Conservation (phyloP, 2,113 vertebrate species). For the Thermophis baileyi region DNA sequence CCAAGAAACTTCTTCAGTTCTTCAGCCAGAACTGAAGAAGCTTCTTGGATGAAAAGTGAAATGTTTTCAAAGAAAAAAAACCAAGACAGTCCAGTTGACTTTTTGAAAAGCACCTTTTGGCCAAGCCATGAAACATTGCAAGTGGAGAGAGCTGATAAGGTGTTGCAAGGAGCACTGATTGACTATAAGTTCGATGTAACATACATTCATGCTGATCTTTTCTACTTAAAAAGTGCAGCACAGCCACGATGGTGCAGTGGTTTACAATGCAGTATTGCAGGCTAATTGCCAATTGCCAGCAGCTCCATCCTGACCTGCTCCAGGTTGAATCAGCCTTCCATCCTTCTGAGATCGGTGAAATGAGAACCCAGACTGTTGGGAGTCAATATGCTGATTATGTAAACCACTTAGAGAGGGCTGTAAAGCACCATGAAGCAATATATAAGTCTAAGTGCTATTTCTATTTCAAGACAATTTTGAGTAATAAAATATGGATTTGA, state of each 20-base stretch:
- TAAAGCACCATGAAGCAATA: not conserved
- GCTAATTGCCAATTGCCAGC: not conserved
- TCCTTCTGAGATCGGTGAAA: not conserved
- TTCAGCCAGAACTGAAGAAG: too few species aligned
- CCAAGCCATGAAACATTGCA: not conserved
- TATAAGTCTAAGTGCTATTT: not conserved
- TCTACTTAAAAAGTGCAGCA: not conserved
- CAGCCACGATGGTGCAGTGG: not conserved
- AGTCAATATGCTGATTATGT: not conserved
- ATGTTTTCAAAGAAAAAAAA: too few species aligned
- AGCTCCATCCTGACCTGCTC: not conserved
- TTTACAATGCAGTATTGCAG: not conserved
- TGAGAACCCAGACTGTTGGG: not conserved
- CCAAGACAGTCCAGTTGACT: too few species aligned
- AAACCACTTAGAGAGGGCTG: not conserved
- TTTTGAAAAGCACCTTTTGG: not conserved
- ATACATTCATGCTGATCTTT: not conserved
- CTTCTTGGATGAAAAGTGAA: too few species aligned
- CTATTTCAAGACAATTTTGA: not conserved
- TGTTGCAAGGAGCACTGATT: not conserved
- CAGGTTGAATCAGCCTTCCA: not conserved
- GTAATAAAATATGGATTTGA: not conserved
- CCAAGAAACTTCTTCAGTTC: too few species aligned
- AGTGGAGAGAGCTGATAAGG: not conserved
- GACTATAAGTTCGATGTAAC: not conserved